Evolutionary conservation across 2,888 invertebrate species (phyloP), one percentile per base, ranked within the genome.

Genomic region (Caprella mutica): DNA sequence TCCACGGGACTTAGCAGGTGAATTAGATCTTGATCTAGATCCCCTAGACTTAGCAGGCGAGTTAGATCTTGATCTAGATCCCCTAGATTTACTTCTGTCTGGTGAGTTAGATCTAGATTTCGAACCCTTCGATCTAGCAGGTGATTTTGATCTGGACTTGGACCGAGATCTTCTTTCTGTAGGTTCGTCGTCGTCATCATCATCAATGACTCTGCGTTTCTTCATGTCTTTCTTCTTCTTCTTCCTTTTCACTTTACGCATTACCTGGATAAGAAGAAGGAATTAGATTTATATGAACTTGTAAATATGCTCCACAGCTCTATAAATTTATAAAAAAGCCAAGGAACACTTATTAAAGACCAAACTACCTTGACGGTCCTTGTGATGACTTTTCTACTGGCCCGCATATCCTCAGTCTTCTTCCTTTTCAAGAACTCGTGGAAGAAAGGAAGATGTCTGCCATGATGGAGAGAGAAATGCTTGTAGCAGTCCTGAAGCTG

Each of bases 391-490:
- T 46, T 33, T 9, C 35, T 35, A n/a, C 48, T 52, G 64, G 62
- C 55, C 67, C 69, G 35, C 58, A 63, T 57, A 67, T 68, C 68
- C 44, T 69, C 69, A 39, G 60, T 78, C 68, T 84, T 82, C 68
- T 84, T 86, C 9, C 75, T 73, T 1, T 80, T 75, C 70, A 82
- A 79, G 12, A 82, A 77, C 52, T 83, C 84, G 69, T 88, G 87
- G 89, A 91, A 88, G 53, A 81, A 80, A 0, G 85, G 83, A 65
- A 90, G 76, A 52, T 90, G 87, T 52, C 82, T 81, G 0, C 88
- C 85, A 71, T 97, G 96, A 73, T 96, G 91, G 19, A 97, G 75
- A 65, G 89, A 79, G 72, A 97, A 97, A 70, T 96, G 92, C 66
- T 86, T 83, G 73, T 90, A 91, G 1, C 91, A 85, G 69, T 98